These are phyloP conservation scores for Clarias magur DNA, from an alignment of 2,113 vertebrate species.

Conservation along the genomic window DNA sequence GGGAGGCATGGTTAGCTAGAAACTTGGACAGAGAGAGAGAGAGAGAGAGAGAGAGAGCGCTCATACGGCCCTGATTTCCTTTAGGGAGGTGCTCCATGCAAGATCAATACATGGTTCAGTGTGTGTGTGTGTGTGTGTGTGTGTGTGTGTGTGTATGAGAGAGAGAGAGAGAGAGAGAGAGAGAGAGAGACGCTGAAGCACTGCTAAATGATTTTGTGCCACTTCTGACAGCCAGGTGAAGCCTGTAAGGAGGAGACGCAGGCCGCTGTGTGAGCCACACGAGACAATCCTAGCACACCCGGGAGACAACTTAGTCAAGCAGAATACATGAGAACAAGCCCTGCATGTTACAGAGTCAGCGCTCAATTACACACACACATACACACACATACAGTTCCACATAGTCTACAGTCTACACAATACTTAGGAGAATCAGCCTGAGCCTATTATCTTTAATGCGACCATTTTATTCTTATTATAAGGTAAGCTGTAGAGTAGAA, in stretches of 20 bases:
- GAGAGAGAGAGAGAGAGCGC: slow-evolving; percentile 54
- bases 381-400: slow-evolving; percentile 19
- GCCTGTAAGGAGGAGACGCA: slow-evolving; percentile 68
- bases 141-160: slow-evolving; percentile 12
- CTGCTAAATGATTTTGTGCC: slow-evolving; percentile 80
- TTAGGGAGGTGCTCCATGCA: slow-evolving; percentile 35
- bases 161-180: slow-evolving; percentile 23
- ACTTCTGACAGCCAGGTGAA: slow-evolving; percentile 76
- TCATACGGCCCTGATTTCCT: slow-evolving; percentile 64
- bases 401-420: slow-evolving; percentile 9
- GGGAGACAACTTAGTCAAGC: slow-evolving; percentile 57
- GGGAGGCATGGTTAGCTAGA: background rate
- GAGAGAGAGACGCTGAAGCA: slow-evolving; percentile 59
- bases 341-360: slow-evolving; percentile 6
- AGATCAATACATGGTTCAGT: slow-evolving; percentile 72
- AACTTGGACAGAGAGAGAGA: background rate
- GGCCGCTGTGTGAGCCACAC: slow-evolving; percentile 75
- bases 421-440: background rate
- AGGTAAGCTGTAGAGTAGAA: slow-evolving; percentile 1
- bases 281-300: slow-evolving; percentile 75
- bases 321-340: slow-evolving; percentile 15
- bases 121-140: slow-evolving; percentile 22
- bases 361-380: slow-evolving; percentile 26
- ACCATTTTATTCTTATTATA: slow-evolving; percentile 28
- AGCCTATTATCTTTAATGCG: slow-evolving; percentile 29